Evolutionary conservation across 2,888 invertebrate genomes (phyloP), one percentile per base, ranked within the genome.

Genomic region (Neuroscelio doddi): DNA sequence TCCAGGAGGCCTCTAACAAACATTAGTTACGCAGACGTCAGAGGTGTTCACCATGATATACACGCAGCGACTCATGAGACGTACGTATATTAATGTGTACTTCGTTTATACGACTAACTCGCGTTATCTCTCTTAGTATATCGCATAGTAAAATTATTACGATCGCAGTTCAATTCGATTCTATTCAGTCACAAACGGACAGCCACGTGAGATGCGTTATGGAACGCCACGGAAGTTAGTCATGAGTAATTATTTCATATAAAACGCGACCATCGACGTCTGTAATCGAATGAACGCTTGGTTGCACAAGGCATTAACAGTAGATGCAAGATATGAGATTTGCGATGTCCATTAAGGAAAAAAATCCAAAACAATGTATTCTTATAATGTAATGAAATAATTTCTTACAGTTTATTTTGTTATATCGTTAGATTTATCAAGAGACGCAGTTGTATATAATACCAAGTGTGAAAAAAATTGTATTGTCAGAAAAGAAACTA

Each of bases 131-230:
- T 51, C 26, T 58, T 46, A 53, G 53, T 55, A 45, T 65, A 65
- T 56, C 59, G 64, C 55, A 51, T 51, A 41, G 55, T 51, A 59
- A 51, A 65, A 59, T 65, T 65, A 65, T 59, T 59, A 59, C 45
- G 59, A 55, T 41, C 58, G 38, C 51, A 39, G 53, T 50, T 24
- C 32, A 39, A 58, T 58, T 50, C 45, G 50, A 58, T 53, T 47
- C 27, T 9, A 14, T 14, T 36, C 36, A 14, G 15, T 36, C 15
- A 14, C 36, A n/a, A 8, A n/a, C n/a, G n/a, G 32, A 12, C 32
- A 8, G 56, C 45, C n/a, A n/a, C n/a, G n/a, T 44, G 47, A 56
- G 47, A 52, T 42, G 56, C 57, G 41, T 57, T 63, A 44, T 34
- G 42, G 36, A 24, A 47, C 44, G 64, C 63, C 47, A 51, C 36